Conservation (phyloP, 1,140 invertebrate genomes). For the Leptopilina boulardi region DNA sequence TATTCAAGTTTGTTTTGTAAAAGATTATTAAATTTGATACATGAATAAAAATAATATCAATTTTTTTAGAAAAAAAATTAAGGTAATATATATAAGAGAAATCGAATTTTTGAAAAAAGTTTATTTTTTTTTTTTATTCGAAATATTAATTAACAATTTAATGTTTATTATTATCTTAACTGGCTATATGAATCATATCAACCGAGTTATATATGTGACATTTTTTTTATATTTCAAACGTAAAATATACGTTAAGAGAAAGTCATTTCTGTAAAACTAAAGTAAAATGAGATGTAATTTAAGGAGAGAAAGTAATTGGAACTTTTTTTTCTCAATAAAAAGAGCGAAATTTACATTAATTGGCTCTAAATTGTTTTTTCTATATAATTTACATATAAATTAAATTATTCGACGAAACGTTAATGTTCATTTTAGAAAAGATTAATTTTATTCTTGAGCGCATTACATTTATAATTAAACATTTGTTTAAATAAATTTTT, state of each 20-base stretch:
- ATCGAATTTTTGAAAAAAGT: too few relatives aligned
- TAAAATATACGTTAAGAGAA: neutral
- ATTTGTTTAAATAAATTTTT: too few relatives aligned
- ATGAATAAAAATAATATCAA: neutral
- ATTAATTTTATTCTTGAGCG: too few relatives aligned
- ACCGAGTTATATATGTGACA: neutral
- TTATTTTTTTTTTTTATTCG: too few relatives aligned
- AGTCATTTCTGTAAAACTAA: neutral
- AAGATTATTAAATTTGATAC: too few relatives aligned
- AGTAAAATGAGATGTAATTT: too few relatives aligned
- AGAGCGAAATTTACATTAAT: neutral
- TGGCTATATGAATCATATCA: neutral
- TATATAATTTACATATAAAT: neutral
- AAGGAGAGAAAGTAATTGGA: slow-evolving; percentile 23
- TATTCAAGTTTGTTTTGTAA: too few relatives aligned
- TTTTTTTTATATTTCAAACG: neutral
- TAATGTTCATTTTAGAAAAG: too few relatives aligned
- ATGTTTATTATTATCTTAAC: neutral
- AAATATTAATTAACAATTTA: too few relatives aligned
- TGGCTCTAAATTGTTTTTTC: neutral
- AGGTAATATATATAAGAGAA: too few relatives aligned
- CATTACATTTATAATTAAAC: too few relatives aligned
- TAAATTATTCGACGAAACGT: too few relatives aligned
- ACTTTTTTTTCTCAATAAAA: neutral
- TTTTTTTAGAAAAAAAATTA: neutral